Percentiles rank a stretch among this genome's conserved stretches.
These are phyloP conservation scores for Lanistes nyassanus DNA, from an alignment of 1,140 invertebrate species.

Conservation along the genomic window DNA sequence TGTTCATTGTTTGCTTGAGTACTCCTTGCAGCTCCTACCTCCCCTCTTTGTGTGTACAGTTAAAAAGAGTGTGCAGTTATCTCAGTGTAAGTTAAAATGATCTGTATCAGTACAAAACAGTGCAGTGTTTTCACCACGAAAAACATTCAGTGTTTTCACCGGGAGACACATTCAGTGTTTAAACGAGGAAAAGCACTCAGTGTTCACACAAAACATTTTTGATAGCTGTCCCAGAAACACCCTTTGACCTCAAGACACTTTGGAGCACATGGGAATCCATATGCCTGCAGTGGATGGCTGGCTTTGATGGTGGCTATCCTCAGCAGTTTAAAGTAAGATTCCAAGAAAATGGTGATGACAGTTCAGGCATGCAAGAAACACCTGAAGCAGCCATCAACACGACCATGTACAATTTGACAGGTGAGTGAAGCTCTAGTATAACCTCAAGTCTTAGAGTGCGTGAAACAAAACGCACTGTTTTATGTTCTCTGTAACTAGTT, in stretches of 20 bases:
- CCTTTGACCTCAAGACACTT: slow-evolving; percentile 29
- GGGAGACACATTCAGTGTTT: too few species aligned
- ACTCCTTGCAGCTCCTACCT: too few species aligned
- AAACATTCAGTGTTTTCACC: too few species aligned
- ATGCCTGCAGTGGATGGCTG: slow-evolving; percentile 44
- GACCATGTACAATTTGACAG: slow-evolving; percentile 40
- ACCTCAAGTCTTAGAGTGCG: too few species aligned
- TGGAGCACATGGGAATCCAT: slow-evolving; percentile 51
- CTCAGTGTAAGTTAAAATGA: too few species aligned
- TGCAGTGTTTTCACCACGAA: too few species aligned
- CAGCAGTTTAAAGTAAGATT: slow-evolving; percentile 45
- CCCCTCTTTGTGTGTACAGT: too few species aligned
- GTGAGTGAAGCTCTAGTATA: slow-evolving; percentile 28
- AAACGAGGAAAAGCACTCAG: background rate
- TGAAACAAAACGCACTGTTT: too few species aligned
- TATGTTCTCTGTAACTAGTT: too few species aligned
- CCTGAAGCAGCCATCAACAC: slow-evolving; percentile 16
- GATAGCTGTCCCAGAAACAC: slow-evolving; percentile 47
- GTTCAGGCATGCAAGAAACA: slow-evolving; percentile 20
- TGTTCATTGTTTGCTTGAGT: too few species aligned
- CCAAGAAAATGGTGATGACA: slow-evolving; percentile 20
- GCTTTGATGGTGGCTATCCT: slow-evolving; percentile 53
- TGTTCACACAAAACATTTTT: background rate
- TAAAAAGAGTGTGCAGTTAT: too few species aligned
- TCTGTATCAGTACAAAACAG: too few species aligned